Percentiles rank a stretch among this genome's conserved stretches.
These are phyloP conservation scores for Rousettus madagascariensis DNA, from an alignment of 2,797 vertebrate species.

Conservation along the genomic window DNA sequence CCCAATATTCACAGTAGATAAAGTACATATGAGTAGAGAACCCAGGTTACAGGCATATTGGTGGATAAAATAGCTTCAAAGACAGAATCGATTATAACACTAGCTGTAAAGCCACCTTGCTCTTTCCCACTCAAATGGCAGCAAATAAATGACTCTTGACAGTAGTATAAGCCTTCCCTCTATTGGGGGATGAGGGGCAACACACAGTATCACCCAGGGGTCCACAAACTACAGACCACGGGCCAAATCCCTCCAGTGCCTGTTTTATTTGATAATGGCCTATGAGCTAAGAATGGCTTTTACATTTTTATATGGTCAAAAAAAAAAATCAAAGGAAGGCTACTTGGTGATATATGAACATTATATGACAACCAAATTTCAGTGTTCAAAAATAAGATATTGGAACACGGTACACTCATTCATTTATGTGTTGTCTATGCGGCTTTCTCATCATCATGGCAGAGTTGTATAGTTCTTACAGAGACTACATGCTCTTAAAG, in stretches of 20 bases:
- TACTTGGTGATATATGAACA: neutral
- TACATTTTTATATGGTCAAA: neutral
- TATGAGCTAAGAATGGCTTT: neutral
- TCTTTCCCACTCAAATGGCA: neutral
- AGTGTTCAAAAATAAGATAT: neutral
- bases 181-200: accelerated
- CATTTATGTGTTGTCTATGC: neutral
- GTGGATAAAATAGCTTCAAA: neutral
- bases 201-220: neutral
- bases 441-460: neutral
- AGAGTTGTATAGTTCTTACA: neutral
- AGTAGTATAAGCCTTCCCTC: neutral
- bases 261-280: neutral
- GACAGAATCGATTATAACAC: neutral
- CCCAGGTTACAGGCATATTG: neutral
- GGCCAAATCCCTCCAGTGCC: neutral
- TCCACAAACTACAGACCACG: neutral
- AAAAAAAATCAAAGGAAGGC: neutral
- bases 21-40: neutral
- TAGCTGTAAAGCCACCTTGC: neutral
- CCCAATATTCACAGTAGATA: neutral
- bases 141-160: neutral
- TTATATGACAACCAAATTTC: neutral
- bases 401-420: neutral
- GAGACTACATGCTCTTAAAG: neutral